Conservation (phyloP, 2,797 vertebrate genomes). For the Hyperoplus immaculatus region DNA sequence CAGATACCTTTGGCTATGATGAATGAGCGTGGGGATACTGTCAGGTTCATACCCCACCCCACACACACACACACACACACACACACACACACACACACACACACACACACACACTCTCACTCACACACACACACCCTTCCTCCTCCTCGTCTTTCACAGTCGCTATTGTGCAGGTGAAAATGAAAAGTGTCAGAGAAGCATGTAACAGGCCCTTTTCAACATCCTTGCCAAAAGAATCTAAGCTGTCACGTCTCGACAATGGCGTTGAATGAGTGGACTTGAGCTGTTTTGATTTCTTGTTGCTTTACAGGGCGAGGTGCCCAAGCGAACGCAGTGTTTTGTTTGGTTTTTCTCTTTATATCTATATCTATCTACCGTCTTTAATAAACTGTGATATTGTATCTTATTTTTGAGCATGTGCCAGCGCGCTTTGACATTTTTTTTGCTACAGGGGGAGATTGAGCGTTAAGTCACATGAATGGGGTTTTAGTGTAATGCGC, state of each 20-base stretch:
- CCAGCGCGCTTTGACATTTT: conserved; percentile 62
- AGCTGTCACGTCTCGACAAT: conserved; percentile 74
- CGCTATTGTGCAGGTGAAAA: conserved; percentile 89
- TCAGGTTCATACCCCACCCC: conserved; percentile 41
- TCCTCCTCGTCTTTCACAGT: conserved; percentile 87
- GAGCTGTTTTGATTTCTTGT: conserved; percentile 73
- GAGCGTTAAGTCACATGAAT: conserved; percentile 47
- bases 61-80: no score
- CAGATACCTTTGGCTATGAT: conserved; percentile 90
- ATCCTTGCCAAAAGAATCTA: conserved; percentile 70
- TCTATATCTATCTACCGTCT: conserved; percentile 5
- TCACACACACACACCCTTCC: neutral
- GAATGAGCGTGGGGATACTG: conserved; percentile 86
- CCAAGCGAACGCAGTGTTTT: conserved; percentile 6
- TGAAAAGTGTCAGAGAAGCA: conserved; percentile 89
- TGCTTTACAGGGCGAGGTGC: conserved; percentile 74
- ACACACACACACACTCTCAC: no score
- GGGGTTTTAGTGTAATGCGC: conserved; percentile 42
- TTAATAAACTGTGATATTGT: conserved; percentile 65
- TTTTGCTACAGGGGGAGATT: conserved; percentile 56
- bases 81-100: no score
- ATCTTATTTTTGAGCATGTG: conserved; percentile 67
- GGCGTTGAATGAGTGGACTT: conserved; percentile 70
- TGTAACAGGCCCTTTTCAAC: conserved; percentile 84
- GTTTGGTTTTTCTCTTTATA: conserved; percentile 17